A percentile compares a stretch with the other conserved stretches of the same genome.
Evolutionary conservation across 2,888 invertebrate species (phyloP).

Genomic region (Megaustenia siamemsis): DNA sequence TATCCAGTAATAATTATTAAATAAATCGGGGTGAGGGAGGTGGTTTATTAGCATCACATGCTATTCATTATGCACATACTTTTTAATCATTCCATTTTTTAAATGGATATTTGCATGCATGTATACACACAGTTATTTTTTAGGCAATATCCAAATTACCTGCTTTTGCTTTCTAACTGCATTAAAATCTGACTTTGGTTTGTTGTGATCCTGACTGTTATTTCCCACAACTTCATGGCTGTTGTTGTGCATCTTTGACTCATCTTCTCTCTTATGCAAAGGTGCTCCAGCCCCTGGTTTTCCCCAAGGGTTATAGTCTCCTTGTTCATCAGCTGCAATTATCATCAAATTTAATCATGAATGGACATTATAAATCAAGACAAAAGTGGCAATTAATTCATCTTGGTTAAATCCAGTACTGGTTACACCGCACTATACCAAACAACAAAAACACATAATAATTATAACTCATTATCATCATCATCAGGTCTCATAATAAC

Average conservation of each 20-base stretch:
- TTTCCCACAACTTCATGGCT: not conserved
- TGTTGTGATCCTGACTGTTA: not conserved
- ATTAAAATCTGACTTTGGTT: not conserved
- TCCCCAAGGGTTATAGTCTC: constrained; percentile 86
- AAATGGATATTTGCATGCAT: not conserved
- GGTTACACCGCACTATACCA: too few species aligned
- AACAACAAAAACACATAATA: too few species aligned
- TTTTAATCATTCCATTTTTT: too few species aligned
- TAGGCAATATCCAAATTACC: not conserved
- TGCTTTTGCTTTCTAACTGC: constrained; percentile 24
- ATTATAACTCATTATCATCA: too few species aligned
- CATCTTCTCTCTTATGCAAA: constrained; percentile 49
- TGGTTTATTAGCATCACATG: too few species aligned
- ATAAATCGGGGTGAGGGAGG: too few species aligned
- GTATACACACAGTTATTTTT: not conserved
- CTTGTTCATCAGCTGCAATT: constrained; percentile 40
- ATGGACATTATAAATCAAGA: not conserved
- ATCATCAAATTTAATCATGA: not conserved
- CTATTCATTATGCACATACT: too few species aligned
- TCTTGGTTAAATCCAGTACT: too few species aligned
- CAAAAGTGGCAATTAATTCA: too few species aligned
- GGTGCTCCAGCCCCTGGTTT: constrained; percentile 82
- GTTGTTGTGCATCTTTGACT: not conserved
- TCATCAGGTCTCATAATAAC: too few species aligned
- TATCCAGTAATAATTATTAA: too few species aligned